These are phyloP conservation scores for Maconellicoccus hirsutus DNA, from an alignment of 1,140 invertebrate genomes.

Conservation along the genomic window DNA sequence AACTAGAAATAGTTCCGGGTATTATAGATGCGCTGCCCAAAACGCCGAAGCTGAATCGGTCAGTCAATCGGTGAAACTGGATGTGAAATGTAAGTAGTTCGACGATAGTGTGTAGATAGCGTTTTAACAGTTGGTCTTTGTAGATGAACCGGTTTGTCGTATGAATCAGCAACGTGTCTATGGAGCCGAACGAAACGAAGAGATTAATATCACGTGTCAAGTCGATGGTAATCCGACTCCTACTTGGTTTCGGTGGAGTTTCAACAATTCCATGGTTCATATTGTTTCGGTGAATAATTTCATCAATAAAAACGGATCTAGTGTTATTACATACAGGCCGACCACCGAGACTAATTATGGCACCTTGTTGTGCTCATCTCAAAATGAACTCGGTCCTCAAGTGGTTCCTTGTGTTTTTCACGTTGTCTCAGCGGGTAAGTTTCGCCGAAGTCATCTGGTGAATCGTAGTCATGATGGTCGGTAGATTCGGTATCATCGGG, in stretches of 20 bases:
- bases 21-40: constrained; percentile 71
- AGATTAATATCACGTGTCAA: constrained; percentile 42
- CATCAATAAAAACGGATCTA: constrained; percentile 30
- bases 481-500: no score
- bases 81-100: constrained; percentile 70
- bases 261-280: constrained; percentile 42
- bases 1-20: constrained; percentile 56
- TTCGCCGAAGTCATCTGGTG: no score
- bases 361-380: constrained; percentile 54
- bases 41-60: constrained; percentile 74
- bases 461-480: no score
- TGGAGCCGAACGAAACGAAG: constrained; percentile 45
- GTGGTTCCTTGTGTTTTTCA: constrained; percentile 55
- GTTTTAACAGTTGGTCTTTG: no score
- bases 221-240: constrained; percentile 45
- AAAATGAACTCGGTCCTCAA: constrained; percentile 52
- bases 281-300: constrained; percentile 6
- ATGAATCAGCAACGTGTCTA: constrained; percentile 40
- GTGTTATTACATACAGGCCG: constrained; percentile 52
- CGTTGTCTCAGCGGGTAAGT: constrained; percentile 53
- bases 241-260: constrained; percentile 44
- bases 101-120: no score
- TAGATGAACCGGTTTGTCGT: constrained; percentile 41
- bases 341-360: constrained; percentile 59
- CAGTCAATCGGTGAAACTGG: constrained; percentile 63